Conservation (phyloP, 1,140 invertebrate genomes). For the Acromyrmex charruanus region DNA sequence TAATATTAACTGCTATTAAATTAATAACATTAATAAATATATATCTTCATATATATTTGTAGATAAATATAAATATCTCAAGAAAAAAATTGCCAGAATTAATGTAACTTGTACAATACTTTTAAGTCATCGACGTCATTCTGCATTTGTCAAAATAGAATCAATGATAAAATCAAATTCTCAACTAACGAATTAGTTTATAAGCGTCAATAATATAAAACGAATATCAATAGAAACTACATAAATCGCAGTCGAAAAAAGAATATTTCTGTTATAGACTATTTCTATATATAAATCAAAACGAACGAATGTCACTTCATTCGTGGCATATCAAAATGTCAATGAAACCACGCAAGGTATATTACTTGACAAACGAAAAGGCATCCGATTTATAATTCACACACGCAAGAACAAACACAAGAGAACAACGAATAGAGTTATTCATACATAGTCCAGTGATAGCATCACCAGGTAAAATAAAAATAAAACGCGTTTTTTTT, state of each 20-base stretch:
- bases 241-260: background rate
- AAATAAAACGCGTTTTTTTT: conserved; percentile 1
- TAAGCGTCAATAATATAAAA: background rate
- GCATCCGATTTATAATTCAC: conserved; percentile 48
- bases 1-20: background rate
- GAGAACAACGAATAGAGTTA: conserved; percentile 39
- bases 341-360: conserved; percentile 9
- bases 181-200: background rate
- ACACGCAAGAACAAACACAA: background rate
- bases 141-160: background rate
- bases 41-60: background rate
- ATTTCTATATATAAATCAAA: too few species aligned
- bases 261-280: background rate
- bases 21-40: background rate
- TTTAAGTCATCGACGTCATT: background rate
- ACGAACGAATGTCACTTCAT: conserved; percentile 2
- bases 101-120: background rate
- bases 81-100: background rate
- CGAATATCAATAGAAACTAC: background rate
- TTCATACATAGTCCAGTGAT: conserved; percentile 42
- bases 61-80: background rate
- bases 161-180: background rate
- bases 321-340: background rate
- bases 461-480: conserved; percentile 39
- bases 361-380: conserved; percentile 35